phyloP scores from a whole-genome alignment of 2,113 vertebrate genomes.

The Anarhynchus alexandrinus region DNA sequence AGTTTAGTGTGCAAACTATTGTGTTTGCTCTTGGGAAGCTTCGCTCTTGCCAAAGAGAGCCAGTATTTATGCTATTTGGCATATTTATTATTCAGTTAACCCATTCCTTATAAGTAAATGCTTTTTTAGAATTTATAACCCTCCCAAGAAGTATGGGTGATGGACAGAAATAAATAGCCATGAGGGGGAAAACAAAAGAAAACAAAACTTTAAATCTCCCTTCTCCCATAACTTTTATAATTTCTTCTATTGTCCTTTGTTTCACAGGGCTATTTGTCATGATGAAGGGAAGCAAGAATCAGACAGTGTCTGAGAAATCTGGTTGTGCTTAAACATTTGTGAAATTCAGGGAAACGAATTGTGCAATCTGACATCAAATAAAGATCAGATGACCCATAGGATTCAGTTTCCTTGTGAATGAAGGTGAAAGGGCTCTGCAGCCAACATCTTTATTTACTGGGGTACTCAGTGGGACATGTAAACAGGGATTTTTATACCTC shows the following conservation, averaged over 20 bases:
- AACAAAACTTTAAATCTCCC: background rate
- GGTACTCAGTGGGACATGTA: background rate
- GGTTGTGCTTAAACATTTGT: constrained; percentile 36
- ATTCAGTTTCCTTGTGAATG: background rate
- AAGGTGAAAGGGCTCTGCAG: constrained; percentile 10
- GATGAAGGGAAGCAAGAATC: background rate
- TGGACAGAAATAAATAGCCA: background rate
- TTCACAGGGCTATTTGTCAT: background rate
- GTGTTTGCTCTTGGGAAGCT: constrained; percentile 41
- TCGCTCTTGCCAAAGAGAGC: constrained; percentile 6
- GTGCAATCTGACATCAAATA: constrained; percentile 20
- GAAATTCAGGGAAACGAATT: constrained; percentile 24
- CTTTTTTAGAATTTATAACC: background rate
- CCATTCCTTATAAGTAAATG: background rate
- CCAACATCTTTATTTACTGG: background rate
- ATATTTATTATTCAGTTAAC: constrained; percentile 42
- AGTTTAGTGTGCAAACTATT: constrained; percentile 33
- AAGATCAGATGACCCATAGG: background rate
- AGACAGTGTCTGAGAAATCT: constrained; percentile 24
- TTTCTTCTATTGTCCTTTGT: constrained; percentile 10
- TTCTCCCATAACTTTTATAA: background rate
- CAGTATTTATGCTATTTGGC: constrained; percentile 27
- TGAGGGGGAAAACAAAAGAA: background rate
- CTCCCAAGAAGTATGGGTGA: background rate
- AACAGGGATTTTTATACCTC: background rate